Evolutionary conservation across 2,113 vertebrate species (phyloP).

Genomic region (Diadophis punctatus): DNA sequence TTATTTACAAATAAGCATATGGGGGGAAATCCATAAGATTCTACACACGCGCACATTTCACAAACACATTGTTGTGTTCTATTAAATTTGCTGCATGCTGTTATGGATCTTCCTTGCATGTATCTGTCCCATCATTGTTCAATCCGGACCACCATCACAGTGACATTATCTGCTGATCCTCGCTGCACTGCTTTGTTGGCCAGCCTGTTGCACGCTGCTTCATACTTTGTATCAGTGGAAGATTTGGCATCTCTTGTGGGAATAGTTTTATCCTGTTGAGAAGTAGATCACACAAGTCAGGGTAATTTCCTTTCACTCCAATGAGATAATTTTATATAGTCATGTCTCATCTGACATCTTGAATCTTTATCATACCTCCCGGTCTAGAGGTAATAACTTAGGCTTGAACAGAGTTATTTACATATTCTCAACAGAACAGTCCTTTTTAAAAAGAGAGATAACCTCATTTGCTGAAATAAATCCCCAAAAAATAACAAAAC

Average conservation of each 20-base stretch:
- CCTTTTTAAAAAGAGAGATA: neutral
- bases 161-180: conserved; percentile 93
- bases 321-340: neutral
- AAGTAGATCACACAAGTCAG: neutral
- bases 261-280: conserved; percentile 73
- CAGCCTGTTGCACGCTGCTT: conserved; percentile 84
- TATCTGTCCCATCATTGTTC: conserved; percentile 63
- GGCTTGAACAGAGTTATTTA: neutral
- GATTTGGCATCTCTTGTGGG: conserved; percentile 71
- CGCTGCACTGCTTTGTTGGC: conserved; percentile 89
- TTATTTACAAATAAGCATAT: conserved; percentile 72
- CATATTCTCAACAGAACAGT: neutral
- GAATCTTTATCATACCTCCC: neutral
- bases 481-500: neutral
- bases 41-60: neutral
- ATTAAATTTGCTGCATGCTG: rapidly evolving
- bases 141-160: conserved; percentile 85
- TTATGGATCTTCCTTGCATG: neutral
- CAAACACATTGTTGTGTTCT: neutral
- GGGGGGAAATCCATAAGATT: conserved; percentile 18
- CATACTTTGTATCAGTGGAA: conserved; percentile 67
- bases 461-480: neutral
- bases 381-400: neutral
- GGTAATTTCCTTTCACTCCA: neutral
- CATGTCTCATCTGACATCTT: neutral